A percentile compares a stretch with the other conserved stretches of the same genome.
phyloP scores from a whole-genome alignment of 2,113 vertebrate species.

The Ammodytes dubius region DNA sequence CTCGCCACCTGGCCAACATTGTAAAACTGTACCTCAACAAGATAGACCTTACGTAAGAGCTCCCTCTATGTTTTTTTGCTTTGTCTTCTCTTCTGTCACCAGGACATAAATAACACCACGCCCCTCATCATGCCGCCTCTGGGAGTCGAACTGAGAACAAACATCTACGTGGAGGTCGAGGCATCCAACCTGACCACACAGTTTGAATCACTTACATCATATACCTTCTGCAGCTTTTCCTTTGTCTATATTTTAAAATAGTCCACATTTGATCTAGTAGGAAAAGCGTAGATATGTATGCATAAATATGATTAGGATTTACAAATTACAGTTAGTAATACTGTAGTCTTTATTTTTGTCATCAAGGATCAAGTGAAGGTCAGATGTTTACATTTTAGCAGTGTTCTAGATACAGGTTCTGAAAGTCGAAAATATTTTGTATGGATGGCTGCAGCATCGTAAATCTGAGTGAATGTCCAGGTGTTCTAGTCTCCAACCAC shows the following conservation, averaged over 20 bases:
- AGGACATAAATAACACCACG: slow-evolving; percentile 76
- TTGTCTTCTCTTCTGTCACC: slow-evolving; percentile 16
- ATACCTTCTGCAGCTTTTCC: background rate
- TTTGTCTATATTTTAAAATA: background rate
- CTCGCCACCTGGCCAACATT: background rate
- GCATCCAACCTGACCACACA: slow-evolving; percentile 81
- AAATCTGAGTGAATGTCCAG: background rate
- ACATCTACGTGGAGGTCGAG: slow-evolving; percentile 76
- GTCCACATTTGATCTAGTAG: background rate
- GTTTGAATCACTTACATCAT: slow-evolving; percentile 66
- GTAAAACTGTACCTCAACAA: slow-evolving; percentile 19
- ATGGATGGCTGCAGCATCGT: background rate
- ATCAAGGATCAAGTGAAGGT: background rate
- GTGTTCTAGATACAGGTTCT: slow-evolving; percentile 8
- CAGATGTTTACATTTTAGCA: background rate
- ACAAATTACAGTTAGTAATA: too few relatives aligned
- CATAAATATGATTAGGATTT: too few relatives aligned
- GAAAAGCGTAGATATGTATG: too few relatives aligned
- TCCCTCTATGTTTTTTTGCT: background rate
- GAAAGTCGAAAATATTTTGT: background rate
- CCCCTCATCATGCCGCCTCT: slow-evolving; percentile 70
- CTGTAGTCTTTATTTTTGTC: background rate
- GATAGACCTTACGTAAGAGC: slow-evolving; percentile 6
- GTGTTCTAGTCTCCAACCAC: background rate
- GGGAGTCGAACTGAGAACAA: slow-evolving; percentile 77